Conservation (phyloP, 2,797 vertebrate genomes). For the Chromobotia macracanthus region DNA sequence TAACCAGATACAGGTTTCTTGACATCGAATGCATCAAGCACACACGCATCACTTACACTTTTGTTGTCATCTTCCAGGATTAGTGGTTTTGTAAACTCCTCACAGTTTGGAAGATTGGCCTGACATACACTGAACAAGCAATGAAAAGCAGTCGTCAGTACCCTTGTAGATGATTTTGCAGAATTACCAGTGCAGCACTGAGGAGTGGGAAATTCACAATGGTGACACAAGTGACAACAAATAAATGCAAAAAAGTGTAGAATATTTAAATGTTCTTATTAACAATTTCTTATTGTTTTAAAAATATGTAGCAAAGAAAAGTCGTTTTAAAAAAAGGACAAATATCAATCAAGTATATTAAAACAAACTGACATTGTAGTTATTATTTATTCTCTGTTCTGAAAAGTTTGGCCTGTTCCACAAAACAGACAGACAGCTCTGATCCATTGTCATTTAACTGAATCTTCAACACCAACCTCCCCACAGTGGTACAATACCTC, state of each 20-base stretch:
- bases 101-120: constrained; percentile 18
- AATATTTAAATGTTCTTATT: background rate
- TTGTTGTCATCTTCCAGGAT: constrained; percentile 17
- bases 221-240: background rate
- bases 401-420: background rate
- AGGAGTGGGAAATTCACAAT: background rate
- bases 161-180: background rate
- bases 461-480: no score
- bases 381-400: background rate
- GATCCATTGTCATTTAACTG: no score
- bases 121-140: constrained; percentile 19
- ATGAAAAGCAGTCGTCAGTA: constrained; percentile 20
- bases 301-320: no score
- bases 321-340: background rate
- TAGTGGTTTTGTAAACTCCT: constrained; percentile 39
- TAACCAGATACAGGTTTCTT: background rate
- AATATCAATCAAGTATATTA: background rate
- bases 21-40: no score
- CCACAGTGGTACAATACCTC: no score
- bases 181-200: background rate
- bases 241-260: background rate
- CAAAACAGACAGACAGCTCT: no score
- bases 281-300: no score
- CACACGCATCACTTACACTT: constrained; percentile 22
- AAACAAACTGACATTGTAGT: background rate